phyloP scores from a whole-genome alignment of 2,797 vertebrate genomes.

The Sebastolobus altivelis region DNA sequence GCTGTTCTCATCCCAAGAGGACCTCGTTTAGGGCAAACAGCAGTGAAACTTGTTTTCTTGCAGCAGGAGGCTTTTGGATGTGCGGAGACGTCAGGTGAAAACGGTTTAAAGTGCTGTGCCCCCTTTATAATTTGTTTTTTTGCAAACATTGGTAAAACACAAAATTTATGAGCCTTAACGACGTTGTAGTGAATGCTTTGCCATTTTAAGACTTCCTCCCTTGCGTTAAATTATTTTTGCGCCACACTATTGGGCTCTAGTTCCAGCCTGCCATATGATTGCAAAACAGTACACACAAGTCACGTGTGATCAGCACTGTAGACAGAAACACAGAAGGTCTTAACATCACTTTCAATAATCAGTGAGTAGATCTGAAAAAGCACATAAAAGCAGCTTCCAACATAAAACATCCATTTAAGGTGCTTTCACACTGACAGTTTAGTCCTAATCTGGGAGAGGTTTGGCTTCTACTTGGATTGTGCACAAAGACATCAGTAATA shows the following conservation, averaged over 20 bases:
- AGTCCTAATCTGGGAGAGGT: background rate
- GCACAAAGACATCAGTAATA: background rate
- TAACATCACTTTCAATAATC: constrained; percentile 12
- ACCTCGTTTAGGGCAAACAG: background rate
- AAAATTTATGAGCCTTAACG: background rate
- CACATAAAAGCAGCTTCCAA: constrained; percentile 6
- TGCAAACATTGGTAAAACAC: background rate
- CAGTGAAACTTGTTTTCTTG: background rate
- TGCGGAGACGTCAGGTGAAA: background rate
- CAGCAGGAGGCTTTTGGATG: background rate
- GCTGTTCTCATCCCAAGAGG: background rate
- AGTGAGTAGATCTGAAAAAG: constrained; percentile 1
- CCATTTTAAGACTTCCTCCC: background rate
- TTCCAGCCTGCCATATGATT: constrained; percentile 18
- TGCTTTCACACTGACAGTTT: background rate
- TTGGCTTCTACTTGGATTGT: background rate
- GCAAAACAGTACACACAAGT: constrained; percentile 4
- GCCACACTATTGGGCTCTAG: background rate
- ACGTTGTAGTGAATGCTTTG: background rate
- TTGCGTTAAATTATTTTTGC: background rate
- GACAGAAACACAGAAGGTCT: constrained; percentile 11
- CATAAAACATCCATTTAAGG: background rate
- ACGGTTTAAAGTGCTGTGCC: background rate
- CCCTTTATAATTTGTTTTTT: background rate
- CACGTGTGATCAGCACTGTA: background rate